These are phyloP conservation scores for Cyclura pinguis DNA, from an alignment of 2,797 vertebrate genomes.

Conservation along the genomic window DNA sequence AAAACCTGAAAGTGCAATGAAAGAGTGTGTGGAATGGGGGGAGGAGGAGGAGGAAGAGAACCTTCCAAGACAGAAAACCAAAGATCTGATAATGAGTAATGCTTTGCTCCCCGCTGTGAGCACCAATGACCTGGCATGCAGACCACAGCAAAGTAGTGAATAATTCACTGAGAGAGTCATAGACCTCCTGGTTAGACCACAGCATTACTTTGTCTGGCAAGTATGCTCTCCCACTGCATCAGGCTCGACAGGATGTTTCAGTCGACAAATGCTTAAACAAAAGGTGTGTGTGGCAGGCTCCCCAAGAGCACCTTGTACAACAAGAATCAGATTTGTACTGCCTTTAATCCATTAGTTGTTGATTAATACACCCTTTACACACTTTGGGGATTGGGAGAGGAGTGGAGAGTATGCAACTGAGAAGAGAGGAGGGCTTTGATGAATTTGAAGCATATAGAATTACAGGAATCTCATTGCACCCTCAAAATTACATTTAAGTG, in stretches of 20 bases:
- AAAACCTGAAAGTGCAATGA: slow-evolving; percentile 80
- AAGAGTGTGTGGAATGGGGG: background rate
- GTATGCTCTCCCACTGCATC: slow-evolving; percentile 78
- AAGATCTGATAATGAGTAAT: slow-evolving; percentile 77
- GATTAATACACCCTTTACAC: slow-evolving; percentile 56
- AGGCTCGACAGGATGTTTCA: slow-evolving; percentile 72
- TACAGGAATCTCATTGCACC: slow-evolving; percentile 63
- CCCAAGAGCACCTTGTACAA: slow-evolving; percentile 37
- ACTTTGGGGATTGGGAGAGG: slow-evolving; percentile 9
- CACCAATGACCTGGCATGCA: slow-evolving; percentile 75
- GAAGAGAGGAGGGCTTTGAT: slow-evolving; percentile 55
- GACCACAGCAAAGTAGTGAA: slow-evolving; percentile 79
- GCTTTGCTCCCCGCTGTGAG: slow-evolving; percentile 71
- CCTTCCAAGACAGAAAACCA: slow-evolving; percentile 72
- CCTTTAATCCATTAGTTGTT: slow-evolving; percentile 54
- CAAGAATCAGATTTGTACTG: slow-evolving; percentile 26
- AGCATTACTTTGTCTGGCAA: slow-evolving; percentile 79
- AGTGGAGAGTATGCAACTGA: slow-evolving; percentile 43
- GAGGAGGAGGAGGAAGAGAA: slow-evolving; percentile 42
- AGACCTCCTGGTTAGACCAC: slow-evolving; percentile 77
- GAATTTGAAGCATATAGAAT: slow-evolving; percentile 30
- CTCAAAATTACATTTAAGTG: slow-evolving; percentile 50
- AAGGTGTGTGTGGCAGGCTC: slow-evolving; percentile 65
- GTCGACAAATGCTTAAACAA: slow-evolving; percentile 80
- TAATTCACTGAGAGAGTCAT: slow-evolving; percentile 77